Evolutionary conservation across 2,113 vertebrate species (phyloP).

Genomic region (Lophura nycthemera): DNA sequence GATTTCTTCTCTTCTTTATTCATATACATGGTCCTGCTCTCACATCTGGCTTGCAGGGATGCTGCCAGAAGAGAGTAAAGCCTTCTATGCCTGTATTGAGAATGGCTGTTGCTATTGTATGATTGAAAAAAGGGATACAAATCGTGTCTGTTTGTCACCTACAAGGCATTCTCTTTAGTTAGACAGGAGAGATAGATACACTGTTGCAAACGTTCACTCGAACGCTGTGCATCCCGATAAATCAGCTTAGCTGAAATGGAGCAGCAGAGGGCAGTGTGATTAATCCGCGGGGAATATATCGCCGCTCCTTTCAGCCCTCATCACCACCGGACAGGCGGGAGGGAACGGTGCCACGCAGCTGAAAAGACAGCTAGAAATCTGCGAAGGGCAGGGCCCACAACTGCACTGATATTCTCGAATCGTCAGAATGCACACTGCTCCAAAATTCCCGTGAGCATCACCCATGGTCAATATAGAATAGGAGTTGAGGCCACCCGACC

Average conservation of each 20-base stretch:
- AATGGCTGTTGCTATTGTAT: neutral
- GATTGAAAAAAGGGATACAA: neutral
- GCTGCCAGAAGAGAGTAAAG: conserved; percentile 15
- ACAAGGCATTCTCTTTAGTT: neutral
- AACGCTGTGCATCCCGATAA: neutral
- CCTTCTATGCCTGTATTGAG: neutral
- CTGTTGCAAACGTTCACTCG: neutral
- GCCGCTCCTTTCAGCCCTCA: neutral
- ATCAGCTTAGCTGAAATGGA: neutral
- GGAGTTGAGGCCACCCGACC: neutral
- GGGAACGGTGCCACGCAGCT: neutral
- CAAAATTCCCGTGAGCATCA: neutral
- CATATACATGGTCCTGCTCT: neutral
- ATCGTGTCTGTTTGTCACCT: neutral
- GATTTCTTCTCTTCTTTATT: neutral
- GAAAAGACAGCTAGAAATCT: neutral
- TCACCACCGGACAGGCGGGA: neutral
- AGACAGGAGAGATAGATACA: neutral
- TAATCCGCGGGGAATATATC: conserved; percentile 17
- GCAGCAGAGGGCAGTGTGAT: conserved; percentile 51
- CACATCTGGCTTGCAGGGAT: neutral
- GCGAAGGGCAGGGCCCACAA: neutral
- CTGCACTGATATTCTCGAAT: neutral
- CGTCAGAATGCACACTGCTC: neutral
- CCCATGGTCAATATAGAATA: accelerated